These are phyloP conservation scores for Karalla daura DNA, from an alignment of 2,797 vertebrate species.

Conservation along the genomic window DNA sequence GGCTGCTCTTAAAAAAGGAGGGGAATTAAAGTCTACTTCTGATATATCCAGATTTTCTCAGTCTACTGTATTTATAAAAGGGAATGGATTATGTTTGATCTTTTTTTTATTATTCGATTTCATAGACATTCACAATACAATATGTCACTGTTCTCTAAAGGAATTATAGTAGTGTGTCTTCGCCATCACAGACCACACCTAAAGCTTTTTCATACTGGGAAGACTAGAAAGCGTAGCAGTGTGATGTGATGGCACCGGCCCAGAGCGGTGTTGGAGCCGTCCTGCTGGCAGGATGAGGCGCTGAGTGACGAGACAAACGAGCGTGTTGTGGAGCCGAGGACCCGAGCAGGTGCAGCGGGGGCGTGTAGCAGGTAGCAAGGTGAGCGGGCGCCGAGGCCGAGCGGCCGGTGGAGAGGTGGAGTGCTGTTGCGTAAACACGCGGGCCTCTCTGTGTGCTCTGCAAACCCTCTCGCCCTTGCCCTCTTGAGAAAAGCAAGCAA, in stretches of 20 bases:
- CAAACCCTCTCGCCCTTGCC: slow-evolving; percentile 64
- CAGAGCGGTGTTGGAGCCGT: slow-evolving; percentile 3
- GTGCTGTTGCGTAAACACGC: slow-evolving; percentile 76
- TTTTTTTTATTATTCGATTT: too few species aligned
- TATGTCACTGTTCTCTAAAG: too few species aligned
- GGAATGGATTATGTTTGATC: too few species aligned
- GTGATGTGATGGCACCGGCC: slow-evolving; percentile 25
- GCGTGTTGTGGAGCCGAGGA: slow-evolving; percentile 47
- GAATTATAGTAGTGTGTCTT: too few species aligned
- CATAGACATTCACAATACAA: too few species aligned
- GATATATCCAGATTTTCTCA: too few species aligned
- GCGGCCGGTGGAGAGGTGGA: slow-evolving; percentile 61
- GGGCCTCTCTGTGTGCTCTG: slow-evolving; percentile 75
- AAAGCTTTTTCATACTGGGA: slow-evolving; percentile 25
- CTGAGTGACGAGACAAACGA: slow-evolving; percentile 47
- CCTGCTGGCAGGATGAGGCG: slow-evolving; percentile 14
- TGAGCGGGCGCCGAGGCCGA: slow-evolving; percentile 33
- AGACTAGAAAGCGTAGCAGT: slow-evolving; percentile 1
- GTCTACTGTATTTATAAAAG: too few species aligned
- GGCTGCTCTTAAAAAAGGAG: too few species aligned
- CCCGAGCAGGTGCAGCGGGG: slow-evolving; percentile 52
- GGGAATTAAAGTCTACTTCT: too few species aligned
- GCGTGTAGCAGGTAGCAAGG: slow-evolving; percentile 67
- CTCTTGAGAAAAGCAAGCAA: slow-evolving; percentile 81
- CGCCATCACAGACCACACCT: slow-evolving; percentile 9